Evolutionary conservation across 2,797 vertebrate species (phyloP).

Genomic region (Pipistrellus nathusii): DNA sequence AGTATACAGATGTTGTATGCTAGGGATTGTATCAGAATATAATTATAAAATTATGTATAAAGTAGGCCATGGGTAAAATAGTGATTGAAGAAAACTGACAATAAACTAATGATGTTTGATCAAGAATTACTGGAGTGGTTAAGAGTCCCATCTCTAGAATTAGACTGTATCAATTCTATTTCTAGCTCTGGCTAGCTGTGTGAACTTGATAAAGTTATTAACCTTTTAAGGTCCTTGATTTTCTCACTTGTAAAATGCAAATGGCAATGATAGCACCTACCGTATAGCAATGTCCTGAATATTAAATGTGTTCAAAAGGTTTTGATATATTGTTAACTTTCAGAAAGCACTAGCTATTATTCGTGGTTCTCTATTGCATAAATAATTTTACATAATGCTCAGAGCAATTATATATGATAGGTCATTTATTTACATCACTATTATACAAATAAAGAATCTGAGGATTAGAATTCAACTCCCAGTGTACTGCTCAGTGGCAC

Average conservation of each 20-base stretch:
- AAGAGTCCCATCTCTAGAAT: background rate
- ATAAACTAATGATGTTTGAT: background rate
- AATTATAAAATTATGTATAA: background rate
- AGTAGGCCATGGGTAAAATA: background rate
- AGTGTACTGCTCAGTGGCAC: background rate
- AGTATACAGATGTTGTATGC: background rate
- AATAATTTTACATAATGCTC: background rate
- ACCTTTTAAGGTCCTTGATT: background rate
- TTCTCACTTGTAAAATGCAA: constrained; percentile 46
- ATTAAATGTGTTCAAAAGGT: background rate
- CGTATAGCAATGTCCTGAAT: background rate
- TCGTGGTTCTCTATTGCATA: background rate
- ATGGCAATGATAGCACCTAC: background rate
- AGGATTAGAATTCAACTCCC: background rate
- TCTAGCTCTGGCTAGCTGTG: background rate
- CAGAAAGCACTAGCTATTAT: background rate
- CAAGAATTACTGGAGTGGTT: background rate
- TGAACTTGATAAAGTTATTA: constrained; percentile 46
- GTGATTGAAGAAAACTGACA: background rate
- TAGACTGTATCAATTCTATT: background rate
- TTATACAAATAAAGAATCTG: constrained; percentile 25
- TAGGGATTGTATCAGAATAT: background rate
- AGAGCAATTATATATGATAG: background rate
- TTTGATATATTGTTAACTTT: background rate
- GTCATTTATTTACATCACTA: background rate